Evolutionary conservation across 2,888 invertebrate genomes (phyloP).

Genomic region (Operophtera brumata): DNA sequence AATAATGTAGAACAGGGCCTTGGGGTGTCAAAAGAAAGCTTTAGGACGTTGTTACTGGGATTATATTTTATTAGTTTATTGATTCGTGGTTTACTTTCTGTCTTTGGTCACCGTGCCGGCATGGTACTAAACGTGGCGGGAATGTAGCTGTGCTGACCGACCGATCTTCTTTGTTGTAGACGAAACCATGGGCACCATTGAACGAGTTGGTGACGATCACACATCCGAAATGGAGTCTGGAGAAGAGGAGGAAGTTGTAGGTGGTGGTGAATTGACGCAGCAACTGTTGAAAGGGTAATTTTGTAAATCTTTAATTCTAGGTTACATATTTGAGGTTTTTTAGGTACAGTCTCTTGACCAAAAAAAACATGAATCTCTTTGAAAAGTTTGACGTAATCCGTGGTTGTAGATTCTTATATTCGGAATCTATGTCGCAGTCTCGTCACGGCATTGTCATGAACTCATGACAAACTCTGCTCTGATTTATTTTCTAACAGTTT

Average conservation of each 20-base stretch:
- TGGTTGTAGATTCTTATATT: too few relatives aligned
- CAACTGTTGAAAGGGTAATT: constrained; percentile 70
- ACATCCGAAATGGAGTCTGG: constrained; percentile 84
- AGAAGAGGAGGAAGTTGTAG: constrained; percentile 82
- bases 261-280: constrained; percentile 74
- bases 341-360: too few relatives aligned
- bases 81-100: constrained; percentile 32
- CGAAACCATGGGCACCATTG: constrained; percentile 83
- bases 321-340: too few relatives aligned
- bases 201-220: constrained; percentile 82
- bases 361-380: too few relatives aligned
- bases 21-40: constrained; percentile 17
- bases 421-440: too few relatives aligned
- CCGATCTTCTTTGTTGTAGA: constrained; percentile 58
- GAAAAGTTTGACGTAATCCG: too few relatives aligned
- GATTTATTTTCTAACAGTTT: too few relatives aligned
- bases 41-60: constrained; percentile 26
- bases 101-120: constrained; percentile 42
- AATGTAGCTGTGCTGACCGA: constrained; percentile 39
- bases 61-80: constrained; percentile 21
- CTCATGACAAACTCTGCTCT: too few relatives aligned
- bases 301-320: constrained; percentile 4
- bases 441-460: too few relatives aligned
- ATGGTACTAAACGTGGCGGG: constrained; percentile 69
- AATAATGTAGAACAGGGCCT: constrained; percentile 34